Evolutionary conservation across 1,140 invertebrate genomes (phyloP), one percentile per base, ranked within the genome.

Genomic region (Pectinophora gossypiella): DNA sequence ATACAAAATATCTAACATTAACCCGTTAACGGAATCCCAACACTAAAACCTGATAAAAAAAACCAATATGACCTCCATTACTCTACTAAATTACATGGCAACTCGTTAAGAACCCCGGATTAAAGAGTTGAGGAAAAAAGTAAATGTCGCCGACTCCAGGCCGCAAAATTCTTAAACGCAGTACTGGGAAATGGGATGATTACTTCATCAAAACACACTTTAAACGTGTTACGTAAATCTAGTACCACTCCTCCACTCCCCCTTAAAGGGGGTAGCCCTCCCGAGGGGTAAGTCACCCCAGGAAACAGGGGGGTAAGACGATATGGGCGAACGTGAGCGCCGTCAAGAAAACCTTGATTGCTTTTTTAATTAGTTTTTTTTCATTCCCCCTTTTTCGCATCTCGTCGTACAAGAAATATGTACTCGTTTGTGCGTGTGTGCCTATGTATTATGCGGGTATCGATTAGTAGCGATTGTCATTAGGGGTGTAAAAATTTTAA

Each of bases 191-290:
- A 84, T 81, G 75, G 76, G 76, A 85, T 83, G 82, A 86, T 86
- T 86, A 84, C 82, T 86, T 86, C 82, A 86, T 86, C 82, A 86
- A 84, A 86, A 86, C 83, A 86, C 80, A 86, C 83, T 86, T 86
- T 86, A 86, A 86, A 82, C 78, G 83, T 81, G 83, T 86, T 86
- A 86, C 83, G 80, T 86, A 86, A 86, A 86, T 86, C 83, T 84
- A 85, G 81, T 85, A 80, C 80, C 64, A 63, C 60, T 70, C 68
- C 45, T 62, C 68, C 68, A 64, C 50, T 19, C 60, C 59, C 72
- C 68, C 59, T 56, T 68, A 79, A 75, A 72, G 78, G 72, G 76
- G 75, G 72, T 20, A 9, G 19, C 13, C 13, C 13, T n/a, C 27
- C 27, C 27, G 68, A 52, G 47, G 50, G 61, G 56, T 54, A 55